Evolutionary conservation across 2,888 invertebrate genomes (phyloP), one percentile per base, ranked within the genome.

Genomic region (Synergus laeviventris): DNA sequence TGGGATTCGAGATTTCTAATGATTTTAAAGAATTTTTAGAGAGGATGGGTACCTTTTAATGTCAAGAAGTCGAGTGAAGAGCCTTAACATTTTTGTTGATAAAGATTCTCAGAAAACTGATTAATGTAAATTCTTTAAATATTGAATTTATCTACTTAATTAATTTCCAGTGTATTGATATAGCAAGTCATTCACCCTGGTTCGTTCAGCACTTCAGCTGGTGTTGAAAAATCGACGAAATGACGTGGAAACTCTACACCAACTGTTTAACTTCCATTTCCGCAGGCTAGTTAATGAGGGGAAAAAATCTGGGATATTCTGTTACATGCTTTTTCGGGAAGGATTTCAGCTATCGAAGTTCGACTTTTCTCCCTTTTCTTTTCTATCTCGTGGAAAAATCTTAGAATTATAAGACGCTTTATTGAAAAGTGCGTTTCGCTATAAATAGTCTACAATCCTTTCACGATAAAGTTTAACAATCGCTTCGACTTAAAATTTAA

Each of bases 241-340:
- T 36, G 18, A 14, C 24, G 70, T 70, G 49, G 70, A 73, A 78
- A 78, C 73, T 75, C 56, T 49, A 60, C 45, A 24, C 70, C 24
- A 18, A 61, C 54, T 62, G 60, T 54, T 62, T 73, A n/a, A 54
- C 60, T 21, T 42, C 49, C 56, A 39, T 59, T 49, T 49, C 70
- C 31, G 49, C 31, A 31, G 7, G 11, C 36, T 70, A n/a, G n/a
- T 66, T 12, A 12, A n/a, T n/a, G 70, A 54, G 24, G 24, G 59
- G 12, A 59, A 78, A 74, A 73, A 70, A 76, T 73, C 39, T 79
- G 74, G 76, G 79, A 81, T 82, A 82, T 82, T 82, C 78, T 78
- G 78, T 82, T 82, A 79, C 81, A 82, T 14, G 7, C 78, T 76
- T 76, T 78, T 78, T 81, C 79, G 77, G 79, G 81, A 82, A 77